Percentiles rank a stretch among this genome's conserved stretches.
Conservation (phyloP, 2,797 vertebrate genomes). For the Taeniopygia guttata region DNA sequence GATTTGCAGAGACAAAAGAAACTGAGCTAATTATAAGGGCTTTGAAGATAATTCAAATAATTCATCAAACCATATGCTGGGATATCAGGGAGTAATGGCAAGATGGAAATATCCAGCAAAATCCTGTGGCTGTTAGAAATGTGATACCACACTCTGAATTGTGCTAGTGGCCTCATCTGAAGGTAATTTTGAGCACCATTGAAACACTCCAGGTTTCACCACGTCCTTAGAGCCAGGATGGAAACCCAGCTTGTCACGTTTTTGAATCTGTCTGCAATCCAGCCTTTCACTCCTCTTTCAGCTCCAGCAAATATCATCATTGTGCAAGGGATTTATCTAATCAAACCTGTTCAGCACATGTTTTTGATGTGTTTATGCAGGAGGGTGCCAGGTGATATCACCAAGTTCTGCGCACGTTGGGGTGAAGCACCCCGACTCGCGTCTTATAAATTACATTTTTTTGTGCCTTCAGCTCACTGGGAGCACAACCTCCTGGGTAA, state of each 20-base stretch:
- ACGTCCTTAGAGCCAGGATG: background rate
- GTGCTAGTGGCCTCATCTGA: background rate
- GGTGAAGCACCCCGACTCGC: background rate
- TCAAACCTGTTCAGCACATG: background rate
- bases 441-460: background rate
- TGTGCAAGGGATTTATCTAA: background rate
- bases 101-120: background rate
- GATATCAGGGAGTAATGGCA: background rate
- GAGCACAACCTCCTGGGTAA: background rate
- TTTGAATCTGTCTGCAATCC: background rate
- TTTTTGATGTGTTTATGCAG: background rate
- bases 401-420: background rate
- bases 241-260: background rate
- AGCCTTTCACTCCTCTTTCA: background rate
- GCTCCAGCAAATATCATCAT: background rate
- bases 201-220: background rate
- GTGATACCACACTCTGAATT: background rate
- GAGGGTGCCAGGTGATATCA: constrained; percentile 7
- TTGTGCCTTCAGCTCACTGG: background rate
- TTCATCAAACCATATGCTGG: background rate
- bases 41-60: constrained; percentile 31
- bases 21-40: background rate
- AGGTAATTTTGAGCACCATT: background rate
- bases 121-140: background rate
- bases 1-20: constrained; percentile 18